Evolutionary conservation across 2,797 vertebrate species (phyloP).

Genomic region (Mus minutoides): DNA sequence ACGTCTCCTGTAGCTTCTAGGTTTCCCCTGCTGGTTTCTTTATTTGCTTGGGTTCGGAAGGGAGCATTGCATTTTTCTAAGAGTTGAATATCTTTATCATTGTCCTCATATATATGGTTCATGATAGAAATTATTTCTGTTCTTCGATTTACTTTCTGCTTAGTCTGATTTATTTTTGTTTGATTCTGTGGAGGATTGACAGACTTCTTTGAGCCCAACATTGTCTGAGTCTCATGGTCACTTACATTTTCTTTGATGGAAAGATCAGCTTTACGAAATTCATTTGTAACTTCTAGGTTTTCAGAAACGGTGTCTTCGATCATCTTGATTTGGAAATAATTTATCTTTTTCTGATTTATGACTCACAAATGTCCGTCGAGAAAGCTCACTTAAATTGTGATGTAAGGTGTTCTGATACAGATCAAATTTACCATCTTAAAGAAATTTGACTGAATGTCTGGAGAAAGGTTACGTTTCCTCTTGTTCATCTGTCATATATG

Average conservation of each 20-base stretch:
- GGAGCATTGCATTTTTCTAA: background rate
- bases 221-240: constrained; percentile 69
- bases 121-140: constrained; percentile 73
- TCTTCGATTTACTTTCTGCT: constrained; percentile 67
- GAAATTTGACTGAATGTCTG: constrained; percentile 36
- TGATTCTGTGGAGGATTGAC: constrained; percentile 52
- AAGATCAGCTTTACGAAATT: constrained; percentile 64
- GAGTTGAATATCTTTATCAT: constrained; percentile 36
- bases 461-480: constrained; percentile 5
- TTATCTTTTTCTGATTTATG: constrained; percentile 63
- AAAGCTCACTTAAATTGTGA: background rate
- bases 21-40: constrained; percentile 50
- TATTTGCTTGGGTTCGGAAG: constrained; percentile 36
- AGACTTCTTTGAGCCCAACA: constrained; percentile 50
- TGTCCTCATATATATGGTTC: constrained; percentile 38
- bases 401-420: constrained; percentile 2
- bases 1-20: constrained; percentile 13
- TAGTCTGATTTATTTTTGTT: constrained; percentile 55
- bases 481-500: background rate
- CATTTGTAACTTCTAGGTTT: constrained; percentile 45
- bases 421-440: constrained; percentile 46
- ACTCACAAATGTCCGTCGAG: constrained; percentile 62
- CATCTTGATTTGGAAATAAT: constrained; percentile 63
- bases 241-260: constrained; percentile 39
- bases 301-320: constrained; percentile 61